Base-by-base conservation (phyloP, 2,888 invertebrate genomes). In the Drosophila suboccidentalis region DNA sequence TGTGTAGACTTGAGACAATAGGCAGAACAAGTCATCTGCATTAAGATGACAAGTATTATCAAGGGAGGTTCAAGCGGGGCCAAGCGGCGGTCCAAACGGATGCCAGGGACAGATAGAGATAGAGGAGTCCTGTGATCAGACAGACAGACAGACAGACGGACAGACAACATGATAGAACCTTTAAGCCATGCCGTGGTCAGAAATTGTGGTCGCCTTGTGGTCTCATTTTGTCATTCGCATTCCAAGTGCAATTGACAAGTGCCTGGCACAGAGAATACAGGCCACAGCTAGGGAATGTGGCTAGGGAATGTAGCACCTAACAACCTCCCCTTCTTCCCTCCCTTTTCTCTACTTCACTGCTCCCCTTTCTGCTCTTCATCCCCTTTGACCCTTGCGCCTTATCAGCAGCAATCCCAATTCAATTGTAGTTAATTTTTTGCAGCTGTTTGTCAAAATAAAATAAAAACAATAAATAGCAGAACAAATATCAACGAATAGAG, bases 181-280 rank as follows among this genome's bases (percentile, higher is more conserved):
- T 36, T 36, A 46, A 19, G 55, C 22, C 55, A 36, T n/a, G 38
- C 17, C 17, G 62, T 19, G 71, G 71, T 64, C 47, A 49, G 47
- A n/a, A 17, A 9, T 53, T 63, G 68, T 32, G 46, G 50, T 26
- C 54, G 49, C 38, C 68, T 72, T 76, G 72, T 32, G 73, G 72
- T 72, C 15, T 9, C 54, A 58, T 50, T 65, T 59, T 61, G 60
- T 55, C 62, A 68, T 50, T 36, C 47, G 55, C 69, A 57, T 36
- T 65, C 29, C 46, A 54, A 73, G 73, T 76, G 77, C 77, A 76
- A 74, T 70, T 76, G 76, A 77, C 74, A 76, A 76, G 50, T 69
- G 69, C 41, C 50, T 69, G 50, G 39, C 54, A 43, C 62, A 62
- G 44, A 36, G 47, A 15, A 4, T 29, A 44, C 8, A 29, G 29